Base-by-base conservation (phyloP, 2,797 vertebrate species). In the Microctenopoma steveboyesi region DNA sequence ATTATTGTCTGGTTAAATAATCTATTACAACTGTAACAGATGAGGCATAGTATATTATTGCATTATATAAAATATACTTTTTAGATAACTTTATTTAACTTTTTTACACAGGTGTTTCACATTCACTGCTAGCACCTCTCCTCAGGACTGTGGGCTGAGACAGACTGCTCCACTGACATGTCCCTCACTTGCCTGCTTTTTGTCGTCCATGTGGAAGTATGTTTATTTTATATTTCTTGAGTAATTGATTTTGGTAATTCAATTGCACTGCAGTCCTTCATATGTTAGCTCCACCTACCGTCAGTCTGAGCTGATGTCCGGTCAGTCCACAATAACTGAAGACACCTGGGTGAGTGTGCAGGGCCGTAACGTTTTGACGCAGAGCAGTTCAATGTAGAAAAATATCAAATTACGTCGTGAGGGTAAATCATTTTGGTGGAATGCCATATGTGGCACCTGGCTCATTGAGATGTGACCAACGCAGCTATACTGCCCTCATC, bases 261-360 rank as follows among this genome's bases (percentile, higher is more conserved):
- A 40, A 22, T n/a, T 16, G n/a, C 43, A 45, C n/a, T 45, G 15
- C 43, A 16, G 28, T 47, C 30, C 37, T 47, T 43, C 39, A 7
- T 27, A 40, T 54, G 18, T 43, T 22, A 40, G 30, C 30, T 51
- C 49, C 46, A 58, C 39, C 58, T 30, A 3, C 55, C 18, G 5
- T 66, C 27, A 28, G 39, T 27, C 61, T 51, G 54, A 54, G 54
- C 72, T 49, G 7, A 66, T 30, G 51, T 71, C 45, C 49, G 51
- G 35, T 63, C 55, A 54, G 11, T 12, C 33, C 12, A 65, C 45
- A 46, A 35, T 30, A 58, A 56, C 16, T 54, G 25, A 40, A 55
- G 68, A 65, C 71, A 59, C 40, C 35, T 58, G 62, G 65, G 64
- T 64, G 55, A n/a, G 35, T 63, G 59, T 43, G 55, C 25, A 42